These are phyloP conservation scores for Cinara cedri DNA, from an alignment of 2,888 invertebrate genomes.

Conservation along the genomic window DNA sequence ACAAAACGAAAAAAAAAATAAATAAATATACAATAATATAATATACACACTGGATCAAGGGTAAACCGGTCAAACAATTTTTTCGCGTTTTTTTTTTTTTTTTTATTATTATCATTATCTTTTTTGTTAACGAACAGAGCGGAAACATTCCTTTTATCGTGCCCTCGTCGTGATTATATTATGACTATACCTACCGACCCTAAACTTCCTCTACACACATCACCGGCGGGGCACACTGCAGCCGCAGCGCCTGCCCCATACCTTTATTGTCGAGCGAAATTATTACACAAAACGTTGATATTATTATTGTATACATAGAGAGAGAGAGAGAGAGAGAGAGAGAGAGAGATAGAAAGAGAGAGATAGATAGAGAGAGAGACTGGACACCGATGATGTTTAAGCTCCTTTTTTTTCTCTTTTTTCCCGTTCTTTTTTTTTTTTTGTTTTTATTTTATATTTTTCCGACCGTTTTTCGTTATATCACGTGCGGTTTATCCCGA, in stretches of 20 bases:
- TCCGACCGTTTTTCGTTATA: too few species aligned
- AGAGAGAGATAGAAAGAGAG: too few species aligned
- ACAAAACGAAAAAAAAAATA: slow-evolving; percentile 6
- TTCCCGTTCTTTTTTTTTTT: too few species aligned
- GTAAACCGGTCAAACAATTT: slow-evolving; percentile 17
- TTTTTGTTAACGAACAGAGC: background rate
- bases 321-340: too few species aligned
- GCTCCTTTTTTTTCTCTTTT: too few species aligned
- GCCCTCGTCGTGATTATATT: background rate
- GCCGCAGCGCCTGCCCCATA: background rate
- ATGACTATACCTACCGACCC: too few species aligned
- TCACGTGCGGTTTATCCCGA: too few species aligned
- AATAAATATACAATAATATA: background rate
- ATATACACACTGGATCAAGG: background rate
- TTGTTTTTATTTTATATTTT: too few species aligned
- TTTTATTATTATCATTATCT: background rate
- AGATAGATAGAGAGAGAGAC: too few species aligned
- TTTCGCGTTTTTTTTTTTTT: background rate
- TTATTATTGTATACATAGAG: too few species aligned
- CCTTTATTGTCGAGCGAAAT: background rate
- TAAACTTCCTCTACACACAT: background rate
- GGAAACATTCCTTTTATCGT: slow-evolving; percentile 18
- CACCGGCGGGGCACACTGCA: background rate
- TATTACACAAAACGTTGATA: background rate
- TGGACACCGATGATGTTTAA: too few species aligned